These are phyloP conservation scores for Acanthis flammea DNA, from an alignment of 2,797 vertebrate genomes.

Conservation along the genomic window DNA sequence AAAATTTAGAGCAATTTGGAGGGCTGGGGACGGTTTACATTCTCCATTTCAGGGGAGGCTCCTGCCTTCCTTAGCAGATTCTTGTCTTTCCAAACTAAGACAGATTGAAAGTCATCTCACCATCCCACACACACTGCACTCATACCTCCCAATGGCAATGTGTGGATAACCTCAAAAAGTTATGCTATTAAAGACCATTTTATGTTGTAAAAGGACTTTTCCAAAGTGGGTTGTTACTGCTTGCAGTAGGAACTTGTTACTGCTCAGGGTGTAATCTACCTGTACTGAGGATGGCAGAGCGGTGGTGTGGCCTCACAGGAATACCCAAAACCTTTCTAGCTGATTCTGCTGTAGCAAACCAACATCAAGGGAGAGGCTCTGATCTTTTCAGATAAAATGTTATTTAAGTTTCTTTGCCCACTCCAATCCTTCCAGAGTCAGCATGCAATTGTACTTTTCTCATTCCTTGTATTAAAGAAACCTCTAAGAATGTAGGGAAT, in stretches of 20 bases:
- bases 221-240: neutral
- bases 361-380: neutral
- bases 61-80: too few species aligned
- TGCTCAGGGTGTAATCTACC: neutral
- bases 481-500: neutral
- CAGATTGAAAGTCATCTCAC: neutral
- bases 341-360: neutral
- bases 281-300: neutral
- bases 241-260: neutral
- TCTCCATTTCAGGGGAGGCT: too few species aligned
- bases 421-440: neutral
- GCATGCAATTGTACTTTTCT: neutral
- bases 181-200: neutral
- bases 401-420: neutral
- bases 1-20: too few species aligned
- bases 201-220: neutral
- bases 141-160: neutral
- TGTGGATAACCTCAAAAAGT: neutral
- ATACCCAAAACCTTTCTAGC: neutral
- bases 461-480: neutral
- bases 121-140: neutral
- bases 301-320: accelerated
- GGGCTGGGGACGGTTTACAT: too few species aligned
- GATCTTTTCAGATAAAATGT: neutral
- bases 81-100: too few species aligned